A percentile compares a stretch with the other conserved stretches of the same genome.
Evolutionary conservation across 2,113 vertebrate species (phyloP).

Genomic region (Phoenicopterus ruber): DNA sequence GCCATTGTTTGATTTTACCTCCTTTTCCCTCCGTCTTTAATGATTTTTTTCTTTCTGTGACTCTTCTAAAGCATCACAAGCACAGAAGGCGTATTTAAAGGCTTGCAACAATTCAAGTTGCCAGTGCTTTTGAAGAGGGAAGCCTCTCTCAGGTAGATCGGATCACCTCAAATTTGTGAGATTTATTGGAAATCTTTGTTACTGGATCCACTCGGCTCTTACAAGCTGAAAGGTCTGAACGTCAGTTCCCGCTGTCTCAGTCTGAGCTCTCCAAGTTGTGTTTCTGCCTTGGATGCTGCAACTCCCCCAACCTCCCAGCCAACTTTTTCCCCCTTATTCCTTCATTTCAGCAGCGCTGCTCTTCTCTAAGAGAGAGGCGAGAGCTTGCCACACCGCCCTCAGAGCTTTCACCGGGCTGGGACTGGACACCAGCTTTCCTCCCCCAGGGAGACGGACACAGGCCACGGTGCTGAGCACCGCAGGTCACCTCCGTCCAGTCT

Average conservation of each 20-base stretch:
- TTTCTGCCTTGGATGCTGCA: background rate
- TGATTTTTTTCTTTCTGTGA: background rate
- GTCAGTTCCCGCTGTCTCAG: background rate
- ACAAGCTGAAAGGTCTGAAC: background rate
- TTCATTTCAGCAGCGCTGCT: background rate
- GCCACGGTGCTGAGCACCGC: background rate
- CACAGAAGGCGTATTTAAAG: background rate
- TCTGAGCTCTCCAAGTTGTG: background rate
- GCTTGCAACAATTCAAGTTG: background rate
- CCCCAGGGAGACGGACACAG: background rate
- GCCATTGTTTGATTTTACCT: background rate
- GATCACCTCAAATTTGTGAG: background rate
- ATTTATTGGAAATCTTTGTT: background rate
- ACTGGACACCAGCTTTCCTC: background rate
- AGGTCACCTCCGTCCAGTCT: background rate
- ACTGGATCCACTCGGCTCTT: background rate
- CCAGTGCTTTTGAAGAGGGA: background rate
- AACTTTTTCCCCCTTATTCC: background rate
- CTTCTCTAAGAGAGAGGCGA: background rate
- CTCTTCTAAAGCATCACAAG: background rate
- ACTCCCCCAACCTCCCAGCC: background rate
- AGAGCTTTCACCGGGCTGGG: background rate
- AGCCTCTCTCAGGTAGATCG: background rate
- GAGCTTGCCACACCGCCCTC: background rate
- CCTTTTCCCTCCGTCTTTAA: background rate